Conservation (phyloP, 2,797 vertebrate species). For the Mastacembelus armatus region DNA sequence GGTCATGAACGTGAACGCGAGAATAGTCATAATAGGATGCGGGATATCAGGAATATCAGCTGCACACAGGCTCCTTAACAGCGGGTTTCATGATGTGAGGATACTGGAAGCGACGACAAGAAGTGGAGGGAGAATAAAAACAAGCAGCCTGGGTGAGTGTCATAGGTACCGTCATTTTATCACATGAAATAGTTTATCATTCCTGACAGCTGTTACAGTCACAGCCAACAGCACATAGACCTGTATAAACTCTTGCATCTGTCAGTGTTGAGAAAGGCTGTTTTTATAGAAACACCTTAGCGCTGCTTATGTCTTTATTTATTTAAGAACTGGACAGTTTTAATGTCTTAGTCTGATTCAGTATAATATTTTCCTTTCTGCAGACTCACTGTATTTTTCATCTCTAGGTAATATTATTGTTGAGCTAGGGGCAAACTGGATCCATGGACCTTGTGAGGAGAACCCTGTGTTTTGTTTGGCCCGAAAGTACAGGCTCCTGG, state of each 20-base stretch:
- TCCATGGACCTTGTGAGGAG: slow-evolving; percentile 91
- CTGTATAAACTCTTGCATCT: too few relatives aligned
- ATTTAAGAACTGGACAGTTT: too few relatives aligned
- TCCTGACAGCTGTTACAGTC: too few relatives aligned
- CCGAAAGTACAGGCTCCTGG: slow-evolving; percentile 85
- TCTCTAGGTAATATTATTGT: slow-evolving; percentile 83
- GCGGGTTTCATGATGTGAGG: slow-evolving; percentile 71
- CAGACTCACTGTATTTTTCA: not conserved
- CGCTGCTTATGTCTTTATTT: too few relatives aligned
- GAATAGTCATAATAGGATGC: slow-evolving; percentile 84
- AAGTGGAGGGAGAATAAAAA: slow-evolving; percentile 87
- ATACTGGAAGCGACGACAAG: slow-evolving; percentile 86
- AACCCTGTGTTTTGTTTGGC: slow-evolving; percentile 93
- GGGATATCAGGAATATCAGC: slow-evolving; percentile 87
- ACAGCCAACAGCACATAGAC: too few relatives aligned
- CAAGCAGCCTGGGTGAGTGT: slow-evolving; percentile 80
- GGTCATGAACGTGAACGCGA: not conserved
- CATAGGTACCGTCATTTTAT: not conserved
- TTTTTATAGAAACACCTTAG: too few relatives aligned
- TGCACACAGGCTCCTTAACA: slow-evolving; percentile 77
- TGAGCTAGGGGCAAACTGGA: slow-evolving; percentile 97
- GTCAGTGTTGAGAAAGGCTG: too few relatives aligned
- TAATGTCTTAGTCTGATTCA: too few relatives aligned
- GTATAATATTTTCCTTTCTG: too few relatives aligned
- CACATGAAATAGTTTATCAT: too few relatives aligned